These are phyloP conservation scores for Xestobium rufovillosum DNA, from an alignment of 2,888 invertebrate species.

Conservation along the genomic window DNA sequence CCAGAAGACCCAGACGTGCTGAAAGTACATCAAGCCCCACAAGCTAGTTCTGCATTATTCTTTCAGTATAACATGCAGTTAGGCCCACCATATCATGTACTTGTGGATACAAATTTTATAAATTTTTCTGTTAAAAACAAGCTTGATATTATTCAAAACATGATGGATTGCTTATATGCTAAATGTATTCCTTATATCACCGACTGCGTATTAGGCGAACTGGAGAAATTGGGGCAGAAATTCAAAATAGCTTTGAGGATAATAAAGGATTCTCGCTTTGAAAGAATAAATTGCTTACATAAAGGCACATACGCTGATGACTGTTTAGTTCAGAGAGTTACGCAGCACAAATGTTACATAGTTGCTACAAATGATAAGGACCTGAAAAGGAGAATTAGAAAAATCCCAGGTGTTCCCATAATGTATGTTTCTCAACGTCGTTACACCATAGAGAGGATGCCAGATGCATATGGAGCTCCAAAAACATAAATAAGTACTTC, in stretches of 20 bases:
- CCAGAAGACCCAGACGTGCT: conserved; percentile 63
- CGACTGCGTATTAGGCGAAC: conserved; percentile 94
- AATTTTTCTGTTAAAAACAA: conserved; percentile 98
- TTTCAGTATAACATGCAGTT: conserved; percentile 97
- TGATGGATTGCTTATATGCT: conserved; percentile 99
- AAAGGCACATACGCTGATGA: conserved; percentile 99
- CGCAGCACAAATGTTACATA: conserved; percentile 98
- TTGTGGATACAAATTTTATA: conserved; percentile 97
- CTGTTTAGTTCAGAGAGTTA: conserved; percentile 91
- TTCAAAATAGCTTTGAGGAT: conserved; percentile 92
- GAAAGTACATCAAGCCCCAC: conserved; percentile 74
- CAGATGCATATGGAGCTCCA: conserved; percentile 96
- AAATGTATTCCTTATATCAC: conserved; percentile 98
- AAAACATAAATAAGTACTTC: conserved; percentile 42
- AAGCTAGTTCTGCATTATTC: conserved; percentile 88
- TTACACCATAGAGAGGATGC: conserved; percentile 97
- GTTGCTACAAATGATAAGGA: conserved; percentile 99
- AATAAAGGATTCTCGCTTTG: conserved; percentile 90
- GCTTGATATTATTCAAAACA: conserved; percentile 89
- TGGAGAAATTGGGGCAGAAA: conserved; percentile 94
- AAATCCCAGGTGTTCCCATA: conserved; percentile 98
- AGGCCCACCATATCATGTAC: conserved; percentile 95
- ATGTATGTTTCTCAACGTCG: conserved; percentile 93
- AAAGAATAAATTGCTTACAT: conserved; percentile 86
- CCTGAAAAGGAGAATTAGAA: conserved; percentile 87